These are phyloP conservation scores for Naja naja DNA, from an alignment of 2,113 vertebrate species.

Conservation along the genomic window DNA sequence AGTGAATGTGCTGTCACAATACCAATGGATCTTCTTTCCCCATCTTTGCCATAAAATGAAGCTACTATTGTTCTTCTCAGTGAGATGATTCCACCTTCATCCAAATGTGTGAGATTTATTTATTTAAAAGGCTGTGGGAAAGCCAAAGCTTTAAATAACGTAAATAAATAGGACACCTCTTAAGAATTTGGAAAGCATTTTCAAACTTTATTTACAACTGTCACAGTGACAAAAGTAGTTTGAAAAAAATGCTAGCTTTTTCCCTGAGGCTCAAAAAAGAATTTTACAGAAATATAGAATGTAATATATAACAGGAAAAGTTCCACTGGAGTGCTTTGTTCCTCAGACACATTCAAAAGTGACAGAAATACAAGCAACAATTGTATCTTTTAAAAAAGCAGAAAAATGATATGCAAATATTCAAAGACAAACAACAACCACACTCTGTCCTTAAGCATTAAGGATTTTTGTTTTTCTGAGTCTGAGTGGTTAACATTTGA, in stretches of 20 bases:
- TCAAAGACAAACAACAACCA: slow-evolving; percentile 58
- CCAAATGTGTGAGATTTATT: not conserved
- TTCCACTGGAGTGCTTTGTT: slow-evolving; percentile 77
- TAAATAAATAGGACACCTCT: not conserved
- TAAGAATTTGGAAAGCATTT: slow-evolving; percentile 78
- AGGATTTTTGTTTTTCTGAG: slow-evolving; percentile 47
- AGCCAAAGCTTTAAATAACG: not conserved
- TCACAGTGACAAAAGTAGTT: slow-evolving; percentile 86
- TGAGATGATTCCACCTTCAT: not conserved
- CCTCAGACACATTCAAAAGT: slow-evolving; percentile 71
- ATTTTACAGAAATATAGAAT: slow-evolving; percentile 80
- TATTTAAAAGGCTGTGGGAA: not conserved
- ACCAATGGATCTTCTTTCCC: too few relatives aligned
- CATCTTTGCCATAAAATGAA: not conserved
- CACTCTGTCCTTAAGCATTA: slow-evolving; percentile 48
- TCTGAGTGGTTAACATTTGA: slow-evolving; percentile 46
- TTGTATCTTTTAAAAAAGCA: slow-evolving; percentile 57
- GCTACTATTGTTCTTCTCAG: not conserved
- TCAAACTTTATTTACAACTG: slow-evolving; percentile 88
- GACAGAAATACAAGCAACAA: slow-evolving; percentile 79
- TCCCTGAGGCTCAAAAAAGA: slow-evolving; percentile 86
- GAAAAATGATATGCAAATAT: slow-evolving; percentile 63
- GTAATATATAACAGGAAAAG: slow-evolving; percentile 77
- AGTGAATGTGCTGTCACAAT: not conserved
- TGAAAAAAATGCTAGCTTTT: slow-evolving; percentile 81